Evolutionary conservation across 2,888 invertebrate species (phyloP), one percentile per base, ranked within the genome.

Genomic region (Scaptomyza flava): DNA sequence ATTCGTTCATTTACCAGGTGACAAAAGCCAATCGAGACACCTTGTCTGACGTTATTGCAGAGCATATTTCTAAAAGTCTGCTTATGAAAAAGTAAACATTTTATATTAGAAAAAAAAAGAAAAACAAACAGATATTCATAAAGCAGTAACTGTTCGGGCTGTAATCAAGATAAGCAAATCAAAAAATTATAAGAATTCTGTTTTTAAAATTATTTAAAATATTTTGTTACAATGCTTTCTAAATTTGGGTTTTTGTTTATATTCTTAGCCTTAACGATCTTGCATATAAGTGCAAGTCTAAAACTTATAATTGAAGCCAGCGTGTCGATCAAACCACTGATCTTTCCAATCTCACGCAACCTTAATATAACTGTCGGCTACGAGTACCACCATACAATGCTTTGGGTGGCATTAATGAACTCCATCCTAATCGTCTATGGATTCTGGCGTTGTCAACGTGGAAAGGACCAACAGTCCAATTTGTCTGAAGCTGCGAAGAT

Each of bases 21-120:
- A 90, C 81, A 3, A 89, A 79, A 57, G 33, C 41, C 3, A 91
- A 91, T 68, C 89, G 91, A 3, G 77, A 89, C 61, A 14, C 17
- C 0, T 64, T 91, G 51, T 59, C 81, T 2, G 27, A 57, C 1
- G 73, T 79, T 31, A 81, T 92, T 30, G 45, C 73, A 3, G 64
- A 71, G 11, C 46, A 41, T 8, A 62, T 83, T 31, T 9, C 56
- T 11, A 53, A 77, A 36, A 57, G 69, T 12, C n/a, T 78, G n/a
- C 8, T 38, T 20, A 12, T n/a, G 17, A 38, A 7, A 36, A 14
- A 38, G 7, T 11, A 36, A 54, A 30, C 8, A 14, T 17, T 3
- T n/a, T 17, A 2, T 43, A 33, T 9, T 11, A 12, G 3, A 9
- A 41, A 31, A 38, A 23, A 20, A 20, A 47, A 68, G 30, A 4